Evolutionary conservation across 2,888 invertebrate genomes (phyloP), one percentile per base, ranked within the genome.

Genomic region (Oxytorus armatus): DNA sequence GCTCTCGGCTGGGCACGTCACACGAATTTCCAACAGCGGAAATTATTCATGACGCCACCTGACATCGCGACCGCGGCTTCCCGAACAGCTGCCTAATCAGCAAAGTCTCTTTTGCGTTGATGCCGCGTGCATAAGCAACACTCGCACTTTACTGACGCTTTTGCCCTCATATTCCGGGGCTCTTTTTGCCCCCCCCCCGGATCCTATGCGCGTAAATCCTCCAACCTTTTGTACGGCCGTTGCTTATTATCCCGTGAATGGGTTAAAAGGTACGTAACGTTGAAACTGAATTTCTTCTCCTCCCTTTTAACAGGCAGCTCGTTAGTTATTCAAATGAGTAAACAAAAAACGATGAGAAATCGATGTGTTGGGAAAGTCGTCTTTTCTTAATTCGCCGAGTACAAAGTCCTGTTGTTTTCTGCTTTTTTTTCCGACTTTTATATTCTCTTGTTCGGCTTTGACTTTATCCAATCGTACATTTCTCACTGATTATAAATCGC

Each of bases 31-130:
- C 77, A 65, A 72, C 76, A 61, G 77, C 59, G 70, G 77, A 80
- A 80, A 80, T 80, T 80, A 80, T 80, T 80, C 79, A 80, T 80
- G 79, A 77, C 72, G 66, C 73, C 79, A 80, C 77, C 77, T 80
- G 77, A 76, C 79, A 77, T 51, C 53, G 68, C 57, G 74, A 44
- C 61, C 53, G 36, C 44, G 33, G 59, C 33, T 57, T 68, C 51
- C 68, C 29, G 77, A 80, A 51, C 79, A 79, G 79, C 79, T 80
- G 79, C 79, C 77, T 80, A 77, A 80, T 80, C 77, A 77, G 77
- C 66, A 65, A 72, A 77, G 63, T 44, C 61, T 51, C 70, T 57
- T n/a, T 63, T 16, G 65, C 73, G n/a, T 61, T 42, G 59, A 53
- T 65, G 61, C 39, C n/a, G 53, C 55, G 44, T 55, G 55, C 55